A percentile compares a stretch with the other conserved stretches of the same genome.
Conservation (phyloP, 2,797 vertebrate genomes). For the Siniperca undulata region DNA sequence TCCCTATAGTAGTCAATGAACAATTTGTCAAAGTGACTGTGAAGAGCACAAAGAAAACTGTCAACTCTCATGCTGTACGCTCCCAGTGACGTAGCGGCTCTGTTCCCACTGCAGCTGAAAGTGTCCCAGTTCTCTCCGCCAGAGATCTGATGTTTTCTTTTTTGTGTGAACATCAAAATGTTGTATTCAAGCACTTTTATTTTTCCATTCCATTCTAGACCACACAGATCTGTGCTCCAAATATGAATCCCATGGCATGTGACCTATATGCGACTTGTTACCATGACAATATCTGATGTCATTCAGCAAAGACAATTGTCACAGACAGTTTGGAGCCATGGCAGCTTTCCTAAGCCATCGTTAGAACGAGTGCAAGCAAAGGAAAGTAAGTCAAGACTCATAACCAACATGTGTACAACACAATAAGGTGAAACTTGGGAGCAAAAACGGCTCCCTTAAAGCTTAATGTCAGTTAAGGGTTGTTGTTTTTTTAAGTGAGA, state of each 20-base stretch:
- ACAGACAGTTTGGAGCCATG: background rate
- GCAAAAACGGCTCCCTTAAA: background rate
- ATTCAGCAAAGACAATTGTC: background rate
- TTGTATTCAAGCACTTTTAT: background rate
- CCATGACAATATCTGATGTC: constrained; percentile 45
- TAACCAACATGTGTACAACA: background rate
- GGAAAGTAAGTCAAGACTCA: background rate
- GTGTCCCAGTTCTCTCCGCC: background rate
- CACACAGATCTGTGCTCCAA: background rate
- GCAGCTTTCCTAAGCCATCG: background rate
- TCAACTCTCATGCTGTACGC: background rate
- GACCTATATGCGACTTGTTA: constrained; percentile 45
- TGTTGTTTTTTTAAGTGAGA: too few relatives aligned
- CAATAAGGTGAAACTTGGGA: background rate
- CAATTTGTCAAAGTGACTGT: background rate
- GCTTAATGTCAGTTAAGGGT: too few relatives aligned
- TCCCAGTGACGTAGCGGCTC: background rate
- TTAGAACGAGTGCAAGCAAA: background rate
- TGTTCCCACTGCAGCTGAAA: background rate
- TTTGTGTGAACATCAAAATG: background rate
- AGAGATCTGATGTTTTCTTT: background rate
- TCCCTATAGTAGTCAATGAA: background rate
- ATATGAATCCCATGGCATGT: constrained; percentile 28
- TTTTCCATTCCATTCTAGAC: background rate
- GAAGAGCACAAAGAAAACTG: background rate